Percentiles rank a stretch among this genome's conserved stretches.
phyloP scores from a whole-genome alignment of 2,113 vertebrate genomes.

The Gymnarchus niloticus region DNA sequence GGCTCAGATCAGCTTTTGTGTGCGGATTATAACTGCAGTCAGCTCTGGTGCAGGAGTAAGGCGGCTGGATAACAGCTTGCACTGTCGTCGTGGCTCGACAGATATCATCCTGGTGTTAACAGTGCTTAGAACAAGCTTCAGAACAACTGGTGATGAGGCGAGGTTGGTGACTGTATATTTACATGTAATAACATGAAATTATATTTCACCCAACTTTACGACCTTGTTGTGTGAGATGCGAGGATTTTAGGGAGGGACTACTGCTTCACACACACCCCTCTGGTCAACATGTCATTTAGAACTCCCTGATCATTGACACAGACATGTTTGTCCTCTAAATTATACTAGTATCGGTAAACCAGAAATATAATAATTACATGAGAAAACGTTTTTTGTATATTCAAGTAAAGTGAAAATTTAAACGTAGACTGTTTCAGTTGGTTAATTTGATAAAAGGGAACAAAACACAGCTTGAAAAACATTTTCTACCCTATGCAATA shows the following conservation, averaged over 20 bases:
- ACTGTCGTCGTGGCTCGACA: not conserved
- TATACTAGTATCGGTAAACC: no score
- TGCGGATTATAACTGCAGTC: not conserved
- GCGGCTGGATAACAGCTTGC: not conserved
- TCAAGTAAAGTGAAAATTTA: no score
- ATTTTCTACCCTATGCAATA: not conserved
- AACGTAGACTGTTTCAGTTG: no score
- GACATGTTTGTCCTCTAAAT: no score
- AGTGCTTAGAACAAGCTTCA: not conserved
- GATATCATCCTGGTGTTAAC: not conserved
- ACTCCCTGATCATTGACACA: no score
- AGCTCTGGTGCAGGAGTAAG: not conserved
- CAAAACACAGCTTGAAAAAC: not conserved
- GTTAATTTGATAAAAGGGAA: not conserved
- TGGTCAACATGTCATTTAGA: no score
- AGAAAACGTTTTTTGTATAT: no score
- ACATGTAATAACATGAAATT: not conserved
- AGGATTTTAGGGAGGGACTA: no score
- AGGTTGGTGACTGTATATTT: not conserved
- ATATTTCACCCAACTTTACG: not conserved
- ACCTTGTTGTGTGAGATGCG: no score
- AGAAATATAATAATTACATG: no score
- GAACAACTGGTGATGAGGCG: not conserved
- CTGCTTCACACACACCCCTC: no score
- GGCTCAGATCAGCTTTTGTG: not conserved